Base-by-base conservation (phyloP, 2,888 invertebrate species). In the Ennomos quercinarius region DNA sequence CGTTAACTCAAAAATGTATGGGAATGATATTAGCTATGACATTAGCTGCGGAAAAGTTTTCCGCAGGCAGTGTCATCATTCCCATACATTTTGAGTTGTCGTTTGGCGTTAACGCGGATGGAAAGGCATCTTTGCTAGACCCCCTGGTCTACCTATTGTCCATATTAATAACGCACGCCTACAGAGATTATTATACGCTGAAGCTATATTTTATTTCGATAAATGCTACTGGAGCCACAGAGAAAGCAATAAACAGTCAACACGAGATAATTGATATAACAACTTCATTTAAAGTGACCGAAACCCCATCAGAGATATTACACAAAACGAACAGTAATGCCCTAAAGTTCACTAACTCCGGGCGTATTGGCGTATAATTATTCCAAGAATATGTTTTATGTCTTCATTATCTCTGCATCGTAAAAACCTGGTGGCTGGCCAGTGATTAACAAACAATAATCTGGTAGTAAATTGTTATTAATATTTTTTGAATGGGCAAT, bases 371-470 rank as follows among this genome's bases (percentile, higher is more conserved):
- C 57, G 68, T 47, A 63, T 63, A 53, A 62, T 27, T 6, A 27
- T 80, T 81, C 78, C 60, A 57, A 66, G 77, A 80, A 82, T 60
- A 67, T 62, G 74, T 72, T 83, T 83, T 76, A 84, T 77, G 81
- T 84, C 83, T 84, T 83, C 75, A 84, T 85, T 80, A 84, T 77
- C 72, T 76, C 60, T 54, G 68, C 50, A 59, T 61, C 66, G 70
- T 63, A 64, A 73, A 83, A 82, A 72, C 54, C 67, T 61, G 55
- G 62, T 68, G 66, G 52, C 59, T 55, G 72, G 63, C 69, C 71
- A 60, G 72, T 80, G 72, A 82, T 82, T 76, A 81, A 77, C 76
- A 83, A 83, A 84, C 82, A 83, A 84, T 84, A 83, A 84, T 72
- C 68, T 64, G 55, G 71, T 62, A 70, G 76, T 83, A 81, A 84